A percentile compares a stretch with the other conserved stretches of the same genome.
phyloP scores from a whole-genome alignment of 2,113 vertebrate species.

The Micronycteris hirsuta region DNA sequence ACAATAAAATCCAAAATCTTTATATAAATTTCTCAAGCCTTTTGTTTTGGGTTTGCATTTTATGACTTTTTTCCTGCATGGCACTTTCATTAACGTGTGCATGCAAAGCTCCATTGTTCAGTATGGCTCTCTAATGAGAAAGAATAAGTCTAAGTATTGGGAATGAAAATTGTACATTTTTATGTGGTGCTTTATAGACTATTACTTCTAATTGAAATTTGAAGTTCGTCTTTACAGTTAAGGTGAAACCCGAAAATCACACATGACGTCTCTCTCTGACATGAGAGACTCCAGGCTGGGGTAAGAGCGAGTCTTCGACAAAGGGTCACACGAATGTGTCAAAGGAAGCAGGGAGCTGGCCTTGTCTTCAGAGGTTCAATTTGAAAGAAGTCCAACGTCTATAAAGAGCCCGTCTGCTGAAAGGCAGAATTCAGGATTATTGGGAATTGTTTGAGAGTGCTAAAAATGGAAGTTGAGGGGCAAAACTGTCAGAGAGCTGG shows the following conservation, averaged over 20 bases:
- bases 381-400: constrained; percentile 11
- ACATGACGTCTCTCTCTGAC: not conserved
- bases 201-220: constrained; percentile 73
- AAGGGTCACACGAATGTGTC: not conserved
- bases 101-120: constrained; percentile 64
- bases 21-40: constrained; percentile 56
- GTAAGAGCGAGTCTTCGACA: constrained; percentile 4
- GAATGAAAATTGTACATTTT: constrained; percentile 67
- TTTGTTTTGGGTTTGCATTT: constrained; percentile 63
- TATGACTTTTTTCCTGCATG: constrained; percentile 29
- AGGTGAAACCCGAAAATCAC: constrained; percentile 60
- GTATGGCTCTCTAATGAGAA: constrained; percentile 61
- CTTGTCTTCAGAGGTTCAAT: constrained; percentile 29
- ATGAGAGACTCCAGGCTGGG: not conserved
- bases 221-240: constrained; percentile 58
- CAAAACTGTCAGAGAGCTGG: not conserved
- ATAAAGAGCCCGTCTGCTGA: constrained; percentile 3
- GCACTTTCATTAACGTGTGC: constrained; percentile 19
- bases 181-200: constrained; percentile 70
- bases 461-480: not conserved
- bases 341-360: not conserved
- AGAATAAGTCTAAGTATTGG: constrained; percentile 43
- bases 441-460: not conserved
- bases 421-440: not conserved
- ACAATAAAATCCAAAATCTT: constrained; percentile 55